These are phyloP conservation scores for Hylia prasina DNA, from an alignment of 2,113 vertebrate species.

Conservation along the genomic window DNA sequence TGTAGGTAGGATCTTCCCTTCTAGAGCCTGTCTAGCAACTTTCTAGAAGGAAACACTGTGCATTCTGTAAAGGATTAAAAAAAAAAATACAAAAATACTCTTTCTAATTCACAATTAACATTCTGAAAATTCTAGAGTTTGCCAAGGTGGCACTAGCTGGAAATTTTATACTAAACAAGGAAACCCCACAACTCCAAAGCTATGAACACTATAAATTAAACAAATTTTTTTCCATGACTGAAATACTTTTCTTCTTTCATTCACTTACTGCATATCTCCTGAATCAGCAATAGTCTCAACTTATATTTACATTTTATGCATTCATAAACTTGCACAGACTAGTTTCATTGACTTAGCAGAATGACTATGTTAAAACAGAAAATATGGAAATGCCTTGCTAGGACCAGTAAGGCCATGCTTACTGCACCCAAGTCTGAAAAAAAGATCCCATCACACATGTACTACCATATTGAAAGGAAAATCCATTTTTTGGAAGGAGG, in stretches of 20 bases:
- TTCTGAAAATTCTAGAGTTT: neutral
- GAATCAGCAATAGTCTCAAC: neutral
- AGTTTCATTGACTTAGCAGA: neutral
- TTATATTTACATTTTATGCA: neutral
- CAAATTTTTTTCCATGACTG: neutral
- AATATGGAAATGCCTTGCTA: neutral
- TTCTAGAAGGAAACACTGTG: neutral
- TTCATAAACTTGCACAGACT: neutral
- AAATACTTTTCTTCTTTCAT: neutral
- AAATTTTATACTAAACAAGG: neutral
- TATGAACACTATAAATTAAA: no score
- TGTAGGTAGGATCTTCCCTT: neutral
- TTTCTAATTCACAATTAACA: neutral
- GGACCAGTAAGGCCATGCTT: neutral
- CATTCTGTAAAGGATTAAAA: neutral
- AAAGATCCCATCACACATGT: rapidly evolving
- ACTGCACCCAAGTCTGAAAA: neutral
- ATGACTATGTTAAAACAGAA: neutral
- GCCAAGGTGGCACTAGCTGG: neutral
- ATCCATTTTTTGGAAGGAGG: neutral
- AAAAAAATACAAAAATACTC: neutral
- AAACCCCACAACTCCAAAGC: neutral
- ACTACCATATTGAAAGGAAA: neutral
- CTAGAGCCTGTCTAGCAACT: neutral
- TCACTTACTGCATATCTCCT: neutral